Percentiles rank a stretch among this genome's conserved stretches.
Evolutionary conservation across 2,113 vertebrate species (phyloP).

Genomic region (Ameiurus melas): DNA sequence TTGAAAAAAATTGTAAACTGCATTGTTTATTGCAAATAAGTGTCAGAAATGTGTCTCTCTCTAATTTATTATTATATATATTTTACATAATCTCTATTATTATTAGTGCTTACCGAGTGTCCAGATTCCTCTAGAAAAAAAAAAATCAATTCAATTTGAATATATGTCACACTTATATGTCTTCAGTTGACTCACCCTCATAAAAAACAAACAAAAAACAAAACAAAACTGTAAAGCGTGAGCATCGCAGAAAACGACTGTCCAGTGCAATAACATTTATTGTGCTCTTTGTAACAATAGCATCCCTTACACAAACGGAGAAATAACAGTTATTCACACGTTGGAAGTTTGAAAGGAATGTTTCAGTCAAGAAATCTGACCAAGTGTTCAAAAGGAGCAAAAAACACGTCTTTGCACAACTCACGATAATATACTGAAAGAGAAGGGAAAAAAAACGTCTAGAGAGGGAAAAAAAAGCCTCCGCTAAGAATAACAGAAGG

Average conservation of each 20-base stretch:
- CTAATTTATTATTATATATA: too few relatives aligned
- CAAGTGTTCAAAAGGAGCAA: slow-evolving; percentile 1
- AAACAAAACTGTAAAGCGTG: neutral
- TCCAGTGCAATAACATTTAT: slow-evolving; percentile 43
- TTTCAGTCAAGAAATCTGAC: slow-evolving; percentile 13
- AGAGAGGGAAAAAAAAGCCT: neutral
- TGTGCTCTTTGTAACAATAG: slow-evolving; percentile 31
- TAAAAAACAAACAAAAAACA: neutral
- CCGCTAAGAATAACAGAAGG: neutral
- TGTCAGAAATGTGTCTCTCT: neutral
- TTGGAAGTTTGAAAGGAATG: slow-evolving; percentile 22
- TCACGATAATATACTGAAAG: neutral
- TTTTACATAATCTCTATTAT: neutral
- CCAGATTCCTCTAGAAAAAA: neutral
- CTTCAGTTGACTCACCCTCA: neutral
- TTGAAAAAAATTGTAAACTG: neutral
- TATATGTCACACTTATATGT: neutral
- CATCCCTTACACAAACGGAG: neutral
- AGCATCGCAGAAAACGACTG: neutral
- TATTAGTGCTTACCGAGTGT: neutral
- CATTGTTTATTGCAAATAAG: neutral
- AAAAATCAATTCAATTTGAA: neutral
- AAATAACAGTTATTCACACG: neutral
- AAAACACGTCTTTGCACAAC: neutral
- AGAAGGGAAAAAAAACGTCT: neutral